Percentiles rank a stretch among this genome's conserved stretches.
Evolutionary conservation across 2,797 vertebrate genomes (phyloP).

Genomic region (Nannoperca obscura): DNA sequence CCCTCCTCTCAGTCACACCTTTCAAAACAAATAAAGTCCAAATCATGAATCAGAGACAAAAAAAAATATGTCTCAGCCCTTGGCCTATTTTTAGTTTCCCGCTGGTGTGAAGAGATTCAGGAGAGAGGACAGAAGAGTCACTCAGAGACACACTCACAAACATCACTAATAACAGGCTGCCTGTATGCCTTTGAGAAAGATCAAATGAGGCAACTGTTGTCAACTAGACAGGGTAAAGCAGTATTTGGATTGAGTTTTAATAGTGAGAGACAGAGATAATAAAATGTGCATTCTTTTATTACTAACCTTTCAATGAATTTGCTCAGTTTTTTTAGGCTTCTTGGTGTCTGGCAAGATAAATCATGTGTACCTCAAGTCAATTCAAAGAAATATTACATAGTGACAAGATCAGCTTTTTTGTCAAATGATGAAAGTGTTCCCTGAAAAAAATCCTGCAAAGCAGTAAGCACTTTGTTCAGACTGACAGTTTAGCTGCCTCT

Average conservation of each 20-base stretch:
- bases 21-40: conserved; percentile 51
- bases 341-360: conserved; percentile 32
- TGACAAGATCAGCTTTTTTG: conserved; percentile 48
- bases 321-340: background rate
- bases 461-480: conserved; percentile 39
- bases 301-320: conserved; percentile 37
- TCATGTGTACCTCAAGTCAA: conserved; percentile 34
- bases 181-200: conserved; percentile 7
- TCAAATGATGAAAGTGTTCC: conserved; percentile 55
- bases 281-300: conserved; percentile 14
- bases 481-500: conserved; percentile 43
- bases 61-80: conserved; percentile 14
- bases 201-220: conserved; percentile 10
- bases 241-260: conserved; percentile 36
- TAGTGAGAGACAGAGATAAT: conserved; percentile 12
- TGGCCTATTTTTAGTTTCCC: conserved; percentile 27
- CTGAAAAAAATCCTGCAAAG: conserved; percentile 40
- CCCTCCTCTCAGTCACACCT: conserved; percentile 44
- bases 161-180: conserved; percentile 19
- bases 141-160: conserved; percentile 22
- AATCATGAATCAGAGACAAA: conserved; percentile 20
- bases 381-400: conserved; percentile 45
- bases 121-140: conserved; percentile 3
- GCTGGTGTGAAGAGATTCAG: conserved; percentile 9
- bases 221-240: conserved; percentile 12